Evolutionary conservation across 30 jellyfish, hydroid and myxozoan genomes (phyloP).

Genomic region (Rhopilema esculentum): DNA sequence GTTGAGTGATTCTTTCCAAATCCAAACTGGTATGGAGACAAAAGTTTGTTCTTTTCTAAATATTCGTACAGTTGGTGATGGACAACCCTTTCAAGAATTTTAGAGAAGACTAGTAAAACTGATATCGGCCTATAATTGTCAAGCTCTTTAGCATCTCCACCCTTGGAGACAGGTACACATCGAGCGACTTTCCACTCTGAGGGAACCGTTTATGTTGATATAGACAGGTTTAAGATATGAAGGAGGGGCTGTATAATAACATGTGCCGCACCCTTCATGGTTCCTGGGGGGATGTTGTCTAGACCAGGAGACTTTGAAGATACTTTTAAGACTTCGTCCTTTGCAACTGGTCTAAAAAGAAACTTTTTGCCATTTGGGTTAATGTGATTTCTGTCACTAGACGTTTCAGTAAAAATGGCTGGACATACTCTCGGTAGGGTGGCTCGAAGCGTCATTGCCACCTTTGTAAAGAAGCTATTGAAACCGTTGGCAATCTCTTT

Average conservation of each 20-base stretch:
- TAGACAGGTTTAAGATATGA: slow-evolving; percentile 53
- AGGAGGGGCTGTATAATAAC: slow-evolving; percentile 61
- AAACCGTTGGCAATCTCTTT: slow-evolving; percentile 59
- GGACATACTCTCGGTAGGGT: slow-evolving; percentile 52
- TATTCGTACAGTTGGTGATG: slow-evolving; percentile 39
- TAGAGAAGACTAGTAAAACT: slow-evolving; percentile 33
- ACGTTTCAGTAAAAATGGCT: slow-evolving; percentile 50
- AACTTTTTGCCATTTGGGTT: slow-evolving; percentile 55
- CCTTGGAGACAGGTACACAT: slow-evolving; percentile 54
- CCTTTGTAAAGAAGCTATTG: slow-evolving; percentile 61
- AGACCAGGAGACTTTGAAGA: slow-evolving; percentile 72
- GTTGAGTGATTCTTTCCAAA: slow-evolving; percentile 32
- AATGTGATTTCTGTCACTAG: slow-evolving; percentile 35
- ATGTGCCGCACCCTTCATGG: slow-evolving; percentile 65
- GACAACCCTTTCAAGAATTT: slow-evolving; percentile 47
- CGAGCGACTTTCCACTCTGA: slow-evolving; percentile 53
- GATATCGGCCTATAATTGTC: slow-evolving; percentile 60
- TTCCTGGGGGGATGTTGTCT: slow-evolving; percentile 74
- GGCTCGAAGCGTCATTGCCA: slow-evolving; percentile 67
- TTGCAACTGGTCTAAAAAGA: slow-evolving; percentile 44
- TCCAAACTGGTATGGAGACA: slow-evolving; percentile 29
- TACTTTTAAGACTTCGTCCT: slow-evolving; percentile 69
- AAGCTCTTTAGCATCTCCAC: slow-evolving; percentile 44
- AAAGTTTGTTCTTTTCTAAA: slow-evolving; percentile 14
- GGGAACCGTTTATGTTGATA: slow-evolving; percentile 48